phyloP scores from a whole-genome alignment of 2,797 vertebrate genomes.

The Notolepis coatsorum region DNA sequence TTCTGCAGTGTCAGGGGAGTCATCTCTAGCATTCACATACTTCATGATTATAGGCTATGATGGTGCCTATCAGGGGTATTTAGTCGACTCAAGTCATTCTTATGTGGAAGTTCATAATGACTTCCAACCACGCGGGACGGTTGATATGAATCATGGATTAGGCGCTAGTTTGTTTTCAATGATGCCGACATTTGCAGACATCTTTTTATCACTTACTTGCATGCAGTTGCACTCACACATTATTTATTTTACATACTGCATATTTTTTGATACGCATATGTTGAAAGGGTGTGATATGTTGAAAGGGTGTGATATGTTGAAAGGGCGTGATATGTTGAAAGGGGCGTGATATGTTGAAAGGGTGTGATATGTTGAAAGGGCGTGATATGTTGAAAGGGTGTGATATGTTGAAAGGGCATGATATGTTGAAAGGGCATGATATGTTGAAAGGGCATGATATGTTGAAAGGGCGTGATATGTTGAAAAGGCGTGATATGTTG shows the following conservation, averaged over 20 bases:
- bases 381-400: too few relatives aligned
- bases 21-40: slow-evolving; percentile 65
- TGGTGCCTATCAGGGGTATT: slow-evolving; percentile 64
- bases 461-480: too few relatives aligned
- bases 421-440: too few relatives aligned
- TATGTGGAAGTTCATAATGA: slow-evolving; percentile 41
- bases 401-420: too few relatives aligned
- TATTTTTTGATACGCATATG: too few relatives aligned
- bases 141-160: slow-evolving; percentile 24
- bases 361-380: too few relatives aligned
- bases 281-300: too few relatives aligned
- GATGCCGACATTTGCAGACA: not conserved
- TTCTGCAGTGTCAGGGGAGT: slow-evolving; percentile 49
- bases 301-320: too few relatives aligned
- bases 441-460: too few relatives aligned
- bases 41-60: slow-evolving; percentile 70
- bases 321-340: too few relatives aligned
- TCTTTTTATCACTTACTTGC: not conserved
- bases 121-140: slow-evolving; percentile 30
- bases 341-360: too few relatives aligned
- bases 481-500: too few relatives aligned
- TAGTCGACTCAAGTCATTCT: slow-evolving; percentile 47
- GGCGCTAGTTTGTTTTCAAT: slow-evolving; percentile 10
- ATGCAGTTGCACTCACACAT: slow-evolving; percentile 13
- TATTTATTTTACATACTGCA: slow-evolving; percentile 26